Conservation (phyloP, 2,888 invertebrate genomes). For the Drosophila meridionalis region DNA sequence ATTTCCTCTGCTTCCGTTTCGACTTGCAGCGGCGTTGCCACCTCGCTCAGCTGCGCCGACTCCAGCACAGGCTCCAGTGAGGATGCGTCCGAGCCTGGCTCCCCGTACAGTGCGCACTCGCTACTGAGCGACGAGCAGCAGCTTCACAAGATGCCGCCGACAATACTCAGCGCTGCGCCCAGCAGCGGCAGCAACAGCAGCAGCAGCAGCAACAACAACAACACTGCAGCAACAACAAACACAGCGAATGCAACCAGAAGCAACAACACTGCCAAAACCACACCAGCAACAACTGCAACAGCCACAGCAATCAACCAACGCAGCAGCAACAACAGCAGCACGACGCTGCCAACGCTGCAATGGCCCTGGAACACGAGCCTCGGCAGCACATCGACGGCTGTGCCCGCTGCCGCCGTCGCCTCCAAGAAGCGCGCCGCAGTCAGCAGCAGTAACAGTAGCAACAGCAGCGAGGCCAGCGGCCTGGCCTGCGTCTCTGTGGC, state of each 20-base stretch:
- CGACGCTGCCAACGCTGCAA: slow-evolving; percentile 78
- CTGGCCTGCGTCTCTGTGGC: slow-evolving; percentile 48
- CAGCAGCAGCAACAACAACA: slow-evolving; percentile 86
- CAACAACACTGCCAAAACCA: slow-evolving; percentile 61
- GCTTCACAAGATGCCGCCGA: slow-evolving; percentile 86
- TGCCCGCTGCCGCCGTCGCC: slow-evolving; percentile 43
- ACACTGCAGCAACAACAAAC: slow-evolving; percentile 49
- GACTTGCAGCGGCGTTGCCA: slow-evolving; percentile 92
- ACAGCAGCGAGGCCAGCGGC: slow-evolving; percentile 38
- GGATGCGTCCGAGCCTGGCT: slow-evolving; percentile 94
- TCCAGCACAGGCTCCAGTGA: slow-evolving; percentile 88
- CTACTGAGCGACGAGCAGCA: slow-evolving; percentile 87
- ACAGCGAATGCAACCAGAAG: slow-evolving; percentile 32
- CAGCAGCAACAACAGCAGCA: slow-evolving; percentile 22
- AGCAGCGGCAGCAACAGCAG: slow-evolving; percentile 73
- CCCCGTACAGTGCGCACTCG: slow-evolving; percentile 88
- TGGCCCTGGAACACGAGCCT: slow-evolving; percentile 83
- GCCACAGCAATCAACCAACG: slow-evolving; percentile 43
- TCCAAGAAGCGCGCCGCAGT: slow-evolving; percentile 68
- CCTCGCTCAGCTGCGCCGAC: slow-evolving; percentile 90
- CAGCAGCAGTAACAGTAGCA: slow-evolving; percentile 22
- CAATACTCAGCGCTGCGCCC: slow-evolving; percentile 80
- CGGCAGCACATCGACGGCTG: slow-evolving; percentile 67
- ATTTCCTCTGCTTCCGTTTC: slow-evolving; percentile 3
- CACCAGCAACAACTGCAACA: slow-evolving; percentile 38